phyloP scores from a whole-genome alignment of 1,140 invertebrate genomes.

The Chrysoperla carnea region DNA sequence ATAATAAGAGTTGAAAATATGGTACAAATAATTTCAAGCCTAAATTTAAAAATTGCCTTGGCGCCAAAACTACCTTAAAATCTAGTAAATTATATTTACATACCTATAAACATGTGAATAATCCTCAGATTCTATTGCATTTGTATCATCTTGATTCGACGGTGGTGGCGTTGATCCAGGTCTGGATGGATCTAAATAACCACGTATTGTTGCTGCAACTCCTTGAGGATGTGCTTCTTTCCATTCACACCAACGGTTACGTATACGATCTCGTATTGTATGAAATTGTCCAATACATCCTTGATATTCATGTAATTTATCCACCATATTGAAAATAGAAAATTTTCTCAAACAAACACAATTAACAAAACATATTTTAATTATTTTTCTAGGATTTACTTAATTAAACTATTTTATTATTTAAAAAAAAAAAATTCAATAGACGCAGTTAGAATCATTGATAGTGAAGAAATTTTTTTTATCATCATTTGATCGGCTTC shows the following conservation, averaged over 20 bases:
- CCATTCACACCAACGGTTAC: constrained; percentile 36
- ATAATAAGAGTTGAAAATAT: no score
- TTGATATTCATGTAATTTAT: constrained; percentile 64
- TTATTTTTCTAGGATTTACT: no score
- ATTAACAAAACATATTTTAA: no score
- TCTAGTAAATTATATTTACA: constrained; percentile 10
- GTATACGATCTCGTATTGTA: constrained; percentile 36
- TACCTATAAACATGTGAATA: constrained; percentile 65
- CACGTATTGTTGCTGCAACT: constrained; percentile 15
- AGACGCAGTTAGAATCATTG: no score
- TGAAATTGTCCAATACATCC: constrained; percentile 55
- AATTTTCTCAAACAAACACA: no score
- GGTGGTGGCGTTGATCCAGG: constrained; percentile 10
- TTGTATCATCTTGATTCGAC: constrained; percentile 15
- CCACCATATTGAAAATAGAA: constrained; percentile 22
- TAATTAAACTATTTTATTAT: no score
- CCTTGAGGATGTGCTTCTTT: constrained; percentile 34
- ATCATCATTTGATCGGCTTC: no score
- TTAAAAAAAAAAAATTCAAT: no score
- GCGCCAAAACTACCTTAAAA: no score
- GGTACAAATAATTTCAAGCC: no score
- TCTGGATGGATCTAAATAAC: constrained; percentile 11
- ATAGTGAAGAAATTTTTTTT: no score
- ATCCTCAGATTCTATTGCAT: constrained; percentile 26
- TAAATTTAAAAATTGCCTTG: no score